A percentile compares a stretch with the other conserved stretches of the same genome.
phyloP scores from a whole-genome alignment of 2,113 vertebrate genomes.

The Xenopus tropicalis region DNA sequence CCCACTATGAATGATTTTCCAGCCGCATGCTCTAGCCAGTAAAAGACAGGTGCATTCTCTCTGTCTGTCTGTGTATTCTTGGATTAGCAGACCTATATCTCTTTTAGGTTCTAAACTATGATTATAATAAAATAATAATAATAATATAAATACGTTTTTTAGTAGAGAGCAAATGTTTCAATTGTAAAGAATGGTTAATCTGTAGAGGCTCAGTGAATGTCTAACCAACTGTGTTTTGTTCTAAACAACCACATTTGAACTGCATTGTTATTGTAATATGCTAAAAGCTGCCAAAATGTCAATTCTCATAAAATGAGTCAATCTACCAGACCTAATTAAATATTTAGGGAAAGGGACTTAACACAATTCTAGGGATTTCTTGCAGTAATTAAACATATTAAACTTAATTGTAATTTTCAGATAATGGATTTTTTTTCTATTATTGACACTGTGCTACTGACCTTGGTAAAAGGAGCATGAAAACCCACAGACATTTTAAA shows the following conservation, averaged over 20 bases:
- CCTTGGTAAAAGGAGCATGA: constrained; percentile 28
- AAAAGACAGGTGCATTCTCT: no score
- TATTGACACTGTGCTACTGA: constrained; percentile 39
- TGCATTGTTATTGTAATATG: constrained; percentile 20
- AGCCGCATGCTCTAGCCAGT: no score
- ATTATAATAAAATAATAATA: no score
- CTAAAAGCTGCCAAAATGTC: constrained; percentile 30
- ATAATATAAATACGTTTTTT: no score
- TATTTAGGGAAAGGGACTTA: constrained; percentile 30
- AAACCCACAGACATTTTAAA: constrained; percentile 28
- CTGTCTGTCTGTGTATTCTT: no score
- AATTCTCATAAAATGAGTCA: constrained; percentile 39
- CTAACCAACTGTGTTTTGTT: constrained; percentile 10
- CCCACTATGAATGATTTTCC: no score
- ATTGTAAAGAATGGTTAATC: no score
- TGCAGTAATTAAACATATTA: constrained; percentile 42
- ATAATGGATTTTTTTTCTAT: constrained; percentile 31
- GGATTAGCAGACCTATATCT: no score
- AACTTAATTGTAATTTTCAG: constrained; percentile 42
- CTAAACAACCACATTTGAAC: constrained; percentile 2
- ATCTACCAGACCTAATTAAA: constrained; percentile 41
- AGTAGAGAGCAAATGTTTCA: no score
- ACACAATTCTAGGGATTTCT: constrained; percentile 27
- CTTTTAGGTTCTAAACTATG: no score
- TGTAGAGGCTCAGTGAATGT: no score